Base-by-base conservation (phyloP, 2,797 vertebrate species). In the Erethizon dorsatum region DNA sequence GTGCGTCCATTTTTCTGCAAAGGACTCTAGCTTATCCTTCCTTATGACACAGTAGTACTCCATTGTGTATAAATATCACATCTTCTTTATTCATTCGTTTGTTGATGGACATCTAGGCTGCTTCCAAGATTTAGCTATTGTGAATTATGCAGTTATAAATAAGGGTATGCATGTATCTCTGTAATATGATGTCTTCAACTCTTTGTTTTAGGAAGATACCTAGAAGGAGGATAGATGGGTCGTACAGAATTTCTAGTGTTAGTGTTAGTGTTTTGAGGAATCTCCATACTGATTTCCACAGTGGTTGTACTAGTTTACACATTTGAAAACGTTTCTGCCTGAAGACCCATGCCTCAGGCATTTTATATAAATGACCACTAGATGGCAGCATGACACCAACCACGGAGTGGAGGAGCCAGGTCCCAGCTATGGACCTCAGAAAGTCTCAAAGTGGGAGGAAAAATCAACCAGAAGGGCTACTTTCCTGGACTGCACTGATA, bases 361-460 rank as follows among this genome's bases (percentile, higher is more conserved):
- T 24, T 97, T 98, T 63, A 63, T 78, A 4, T 24, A 13, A 97
- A 87, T 0, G 7, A 6, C 17, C 98, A 98, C 96, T 94, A 98
- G 98, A 97, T 98, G 98, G 98, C 98, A 99, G 98, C 97, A 98
- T 97, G 75, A 94, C 90, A 98, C 59, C 98, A 97, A 98, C 54
- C 95, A 97, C 90, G 65, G 69, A 37, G 1, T 7, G 3, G 0
- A 50, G 31, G 22, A 56, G 24, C 7, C 20, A 4, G 12, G 41
- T 28, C 24, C 9, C 52, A 5, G 57, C 20, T 45, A 1, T 14
- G 33, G 45, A 13, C 41, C 41, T 89, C 28, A 18, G 26, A 45
- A 41, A 1, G 57, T 31, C 57, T 77, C 4, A 45, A 78, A 47
- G 33, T 18, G 22, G 9, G 1, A 45, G 20, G 83, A 88, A 52